phyloP scores from a whole-genome alignment of 2,113 vertebrate species.

The Pelusios castaneus region DNA sequence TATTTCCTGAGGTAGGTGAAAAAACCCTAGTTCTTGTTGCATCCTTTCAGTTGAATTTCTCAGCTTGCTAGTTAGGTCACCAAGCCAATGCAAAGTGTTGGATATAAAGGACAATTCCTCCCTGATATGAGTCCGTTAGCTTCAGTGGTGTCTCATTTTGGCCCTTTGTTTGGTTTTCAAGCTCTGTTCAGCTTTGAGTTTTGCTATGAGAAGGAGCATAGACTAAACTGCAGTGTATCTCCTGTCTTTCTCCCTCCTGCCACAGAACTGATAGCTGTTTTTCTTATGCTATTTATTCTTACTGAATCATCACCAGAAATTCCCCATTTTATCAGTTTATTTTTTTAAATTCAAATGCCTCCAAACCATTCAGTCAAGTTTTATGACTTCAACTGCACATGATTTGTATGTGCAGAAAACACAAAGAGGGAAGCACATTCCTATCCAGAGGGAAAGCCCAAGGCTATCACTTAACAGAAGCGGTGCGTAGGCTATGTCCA shows the following conservation, averaged over 20 bases:
- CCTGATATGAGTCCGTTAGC: conserved; percentile 1
- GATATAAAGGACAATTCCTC: background rate
- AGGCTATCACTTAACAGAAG: background rate
- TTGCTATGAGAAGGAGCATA: background rate
- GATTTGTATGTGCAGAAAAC: background rate
- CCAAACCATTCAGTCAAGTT: background rate
- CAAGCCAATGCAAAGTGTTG: background rate
- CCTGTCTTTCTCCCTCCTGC: background rate
- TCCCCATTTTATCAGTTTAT: background rate
- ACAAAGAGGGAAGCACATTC: background rate
- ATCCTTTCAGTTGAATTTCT: background rate
- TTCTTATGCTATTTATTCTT: background rate
- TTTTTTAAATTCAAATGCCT: background rate
- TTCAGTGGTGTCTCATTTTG: background rate
- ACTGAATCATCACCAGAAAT: background rate
- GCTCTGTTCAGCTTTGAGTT: background rate
- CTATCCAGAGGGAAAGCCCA: background rate
- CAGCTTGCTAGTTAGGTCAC: background rate
- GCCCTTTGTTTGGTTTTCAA: background rate
- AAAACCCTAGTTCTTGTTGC: background rate
- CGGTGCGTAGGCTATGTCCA: background rate
- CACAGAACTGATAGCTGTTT: background rate
- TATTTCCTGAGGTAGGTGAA: conserved; percentile 24
- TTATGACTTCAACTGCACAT: background rate
- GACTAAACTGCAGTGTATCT: conserved; percentile 6